Conservation (phyloP, 2,888 invertebrate species). For the Mechanitis mazaeus region DNA sequence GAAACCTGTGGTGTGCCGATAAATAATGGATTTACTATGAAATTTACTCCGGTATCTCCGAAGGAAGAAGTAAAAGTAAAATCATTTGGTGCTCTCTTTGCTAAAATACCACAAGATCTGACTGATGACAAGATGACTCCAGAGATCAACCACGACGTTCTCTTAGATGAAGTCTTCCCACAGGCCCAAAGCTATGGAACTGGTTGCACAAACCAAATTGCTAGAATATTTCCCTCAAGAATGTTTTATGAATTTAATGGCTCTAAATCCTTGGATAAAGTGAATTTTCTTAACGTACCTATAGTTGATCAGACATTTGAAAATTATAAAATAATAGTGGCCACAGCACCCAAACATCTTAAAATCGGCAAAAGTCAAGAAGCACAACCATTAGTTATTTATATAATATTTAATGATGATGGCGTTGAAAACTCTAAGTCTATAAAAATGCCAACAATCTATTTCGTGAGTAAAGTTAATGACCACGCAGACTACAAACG, state of each 20-base stretch:
- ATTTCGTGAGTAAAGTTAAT: constrained; percentile 47
- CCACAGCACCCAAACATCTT: constrained; percentile 52
- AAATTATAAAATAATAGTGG: constrained; percentile 59
- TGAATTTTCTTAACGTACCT: constrained; percentile 48
- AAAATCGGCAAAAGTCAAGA: constrained; percentile 38
- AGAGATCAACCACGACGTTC: constrained; percentile 23
- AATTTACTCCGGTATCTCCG: constrained; percentile 41
- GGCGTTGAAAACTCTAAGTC: constrained; percentile 28
- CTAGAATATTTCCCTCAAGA: constrained; percentile 40
- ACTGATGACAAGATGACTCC: constrained; percentile 20
- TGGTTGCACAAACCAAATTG: constrained; percentile 49
- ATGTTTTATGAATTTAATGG: constrained; percentile 20
- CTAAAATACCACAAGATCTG: constrained; percentile 46
- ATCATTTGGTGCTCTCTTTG: constrained; percentile 40
- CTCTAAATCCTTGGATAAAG: constrained; percentile 17
- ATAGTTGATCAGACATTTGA: constrained; percentile 44
- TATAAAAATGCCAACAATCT: constrained; percentile 50
- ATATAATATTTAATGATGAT: constrained; percentile 55
- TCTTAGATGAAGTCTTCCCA: constrained; percentile 36
- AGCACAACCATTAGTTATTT: constrained; percentile 44
- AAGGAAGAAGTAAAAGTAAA: constrained; percentile 38
- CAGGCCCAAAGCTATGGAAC: constrained; percentile 32
- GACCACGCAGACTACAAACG: constrained; percentile 30
- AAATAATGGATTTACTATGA: constrained; percentile 49
- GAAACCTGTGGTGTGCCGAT: constrained; percentile 41